Base-by-base conservation (phyloP, 2,888 invertebrate species). In the Rhamnusium bicolor region DNA sequence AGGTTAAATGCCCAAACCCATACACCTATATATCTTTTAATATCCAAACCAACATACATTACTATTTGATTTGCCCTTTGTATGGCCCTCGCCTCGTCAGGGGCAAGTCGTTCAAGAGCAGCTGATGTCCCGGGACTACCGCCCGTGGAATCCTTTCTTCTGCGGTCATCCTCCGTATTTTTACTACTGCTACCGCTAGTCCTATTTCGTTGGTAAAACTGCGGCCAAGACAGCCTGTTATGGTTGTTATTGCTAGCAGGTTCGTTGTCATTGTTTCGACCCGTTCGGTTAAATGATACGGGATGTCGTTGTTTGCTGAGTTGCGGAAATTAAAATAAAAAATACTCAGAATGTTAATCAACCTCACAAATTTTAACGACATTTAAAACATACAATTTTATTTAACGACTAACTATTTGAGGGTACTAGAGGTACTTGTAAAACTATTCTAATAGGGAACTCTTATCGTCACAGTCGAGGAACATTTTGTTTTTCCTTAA, bases 1-100 rank as follows among this genome's bases (percentile, higher is more conserved):
- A n/a, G 16, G 12, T 21, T 21, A 12, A 24, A 0, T 10, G 8
- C 29, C 32, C 19, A 19, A 65, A 16, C 65, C 53, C n/a, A n/a
- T n/a, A 54, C 58, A 19, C 4, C n/a, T n/a, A n/a, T 51, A 67
- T 19, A 2, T 24, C 3, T 24, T 32, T 32, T 46, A 60, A 62
- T n/a, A 40, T 24, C 32, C 56, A 65, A 62, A 60, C 65, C 47
- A 71, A 92, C 95, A 91, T 95, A 95, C 95, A 94, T 94, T 89
- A 95, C 94, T 89, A 95, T 95, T 89, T 94, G 94, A 91, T 94
- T 94, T 88, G 95, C 95, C 88, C 94, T 92, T 90, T 94, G 94
- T 92, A 95, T 93, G 84, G 94, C 95, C 88, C 93, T 93, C 83
- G 93, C 93, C 89, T 94, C 94, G 88, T 94, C 93, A 86, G 93